Conservation (phyloP, 2,113 vertebrate species). For the Chaetops frenatus region DNA sequence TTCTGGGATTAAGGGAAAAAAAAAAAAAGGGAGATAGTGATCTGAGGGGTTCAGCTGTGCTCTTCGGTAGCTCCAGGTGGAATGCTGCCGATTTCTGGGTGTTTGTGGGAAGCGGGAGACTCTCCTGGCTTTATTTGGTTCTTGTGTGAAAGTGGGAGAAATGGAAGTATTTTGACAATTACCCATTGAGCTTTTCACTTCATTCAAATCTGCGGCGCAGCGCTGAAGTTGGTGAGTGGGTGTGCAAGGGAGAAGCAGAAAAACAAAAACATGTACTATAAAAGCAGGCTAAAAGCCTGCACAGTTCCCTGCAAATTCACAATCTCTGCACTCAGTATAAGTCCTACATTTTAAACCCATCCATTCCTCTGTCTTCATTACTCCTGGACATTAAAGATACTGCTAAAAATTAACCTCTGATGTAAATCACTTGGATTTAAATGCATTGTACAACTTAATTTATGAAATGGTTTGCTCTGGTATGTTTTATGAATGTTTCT, state of each 20-base stretch:
- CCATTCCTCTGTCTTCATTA: not conserved
- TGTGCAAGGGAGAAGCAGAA: constrained; percentile 44
- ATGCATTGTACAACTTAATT: not conserved
- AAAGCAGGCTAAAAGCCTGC: not conserved
- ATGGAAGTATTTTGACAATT: constrained; percentile 38
- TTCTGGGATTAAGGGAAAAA: not conserved
- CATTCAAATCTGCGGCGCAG: constrained; percentile 29
- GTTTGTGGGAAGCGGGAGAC: not conserved
- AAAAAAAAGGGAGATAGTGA: not conserved
- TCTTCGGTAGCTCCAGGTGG: not conserved
- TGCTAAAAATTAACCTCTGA: not conserved
- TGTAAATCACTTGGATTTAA: not conserved
- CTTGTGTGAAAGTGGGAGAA: constrained; percentile 19
- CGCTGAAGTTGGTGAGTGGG: constrained; percentile 41
- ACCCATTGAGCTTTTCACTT: constrained; percentile 58
- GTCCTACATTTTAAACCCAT: not conserved
- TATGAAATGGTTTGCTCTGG: not conserved
- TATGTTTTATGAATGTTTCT: constrained; percentile 12
- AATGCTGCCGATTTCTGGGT: not conserved
- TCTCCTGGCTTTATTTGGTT: constrained; percentile 25
- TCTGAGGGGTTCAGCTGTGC: not conserved
- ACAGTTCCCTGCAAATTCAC: not conserved
- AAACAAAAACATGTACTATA: constrained; percentile 23
- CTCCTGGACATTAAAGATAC: not conserved
- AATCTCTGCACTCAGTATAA: not conserved